Conservation (phyloP, 2,113 vertebrate species). For the Grus americana region DNA sequence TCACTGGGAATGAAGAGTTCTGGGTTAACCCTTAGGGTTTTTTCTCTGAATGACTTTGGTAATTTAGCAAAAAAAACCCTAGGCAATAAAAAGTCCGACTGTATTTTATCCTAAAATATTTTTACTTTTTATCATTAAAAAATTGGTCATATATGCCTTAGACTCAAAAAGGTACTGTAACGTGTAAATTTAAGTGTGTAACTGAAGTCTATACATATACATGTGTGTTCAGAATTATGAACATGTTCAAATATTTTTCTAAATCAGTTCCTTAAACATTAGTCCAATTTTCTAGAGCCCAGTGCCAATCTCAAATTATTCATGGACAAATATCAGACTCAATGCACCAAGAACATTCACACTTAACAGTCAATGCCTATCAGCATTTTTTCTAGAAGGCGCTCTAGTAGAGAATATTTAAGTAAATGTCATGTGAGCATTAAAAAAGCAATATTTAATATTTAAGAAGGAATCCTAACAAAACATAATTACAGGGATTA, state of each 20-base stretch:
- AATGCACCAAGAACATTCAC: not conserved
- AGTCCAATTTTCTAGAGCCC: not conserved
- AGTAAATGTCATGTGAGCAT: not conserved
- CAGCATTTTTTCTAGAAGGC: not conserved
- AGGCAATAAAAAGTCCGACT: not conserved
- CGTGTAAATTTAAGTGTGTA: not conserved
- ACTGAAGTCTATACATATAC: accelerated
- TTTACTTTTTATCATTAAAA: not conserved
- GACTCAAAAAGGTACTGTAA: not conserved
- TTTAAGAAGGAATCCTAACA: not conserved
- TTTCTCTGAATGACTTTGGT: not conserved
- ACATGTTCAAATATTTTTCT: not conserved
- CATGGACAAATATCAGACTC: not conserved
- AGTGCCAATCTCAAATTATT: not conserved
- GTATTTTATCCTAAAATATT: not conserved
- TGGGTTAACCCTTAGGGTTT: not conserved
- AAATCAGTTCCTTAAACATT: not conserved
- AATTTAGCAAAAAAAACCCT: not conserved
- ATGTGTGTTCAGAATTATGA: not conserved
- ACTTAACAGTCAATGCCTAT: not conserved
- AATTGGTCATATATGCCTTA: not conserved
- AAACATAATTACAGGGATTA: not conserved
- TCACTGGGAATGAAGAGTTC: not conserved
- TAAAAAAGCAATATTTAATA: not conserved
- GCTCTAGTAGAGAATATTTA: not conserved